Percentiles rank a stretch among this genome's conserved stretches.
Conservation (phyloP, 2,113 vertebrate genomes). For the Phrynocephalus versicolor region DNA sequence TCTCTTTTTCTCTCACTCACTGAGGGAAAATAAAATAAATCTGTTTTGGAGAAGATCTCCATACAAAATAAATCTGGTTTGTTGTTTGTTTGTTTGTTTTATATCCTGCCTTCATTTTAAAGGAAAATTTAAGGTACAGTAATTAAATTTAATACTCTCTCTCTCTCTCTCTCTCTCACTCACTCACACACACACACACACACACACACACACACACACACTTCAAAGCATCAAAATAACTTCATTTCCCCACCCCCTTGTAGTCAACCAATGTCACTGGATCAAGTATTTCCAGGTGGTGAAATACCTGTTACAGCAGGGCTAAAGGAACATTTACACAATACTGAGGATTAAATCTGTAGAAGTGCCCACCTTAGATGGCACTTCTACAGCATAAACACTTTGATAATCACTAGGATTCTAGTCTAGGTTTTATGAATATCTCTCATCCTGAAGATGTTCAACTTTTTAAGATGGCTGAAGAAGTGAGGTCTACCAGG, state of each 20-base stretch:
- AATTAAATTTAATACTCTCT: not conserved
- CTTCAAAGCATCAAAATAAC: not conserved
- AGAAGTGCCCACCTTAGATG: not conserved
- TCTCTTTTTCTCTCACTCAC: too few species aligned
- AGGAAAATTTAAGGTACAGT: not conserved
- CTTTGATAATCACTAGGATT: not conserved
- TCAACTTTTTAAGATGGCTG: not conserved
- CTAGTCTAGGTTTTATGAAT: not conserved
- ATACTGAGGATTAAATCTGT: not conserved
- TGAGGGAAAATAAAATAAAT: not conserved
- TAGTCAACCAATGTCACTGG: not conserved
- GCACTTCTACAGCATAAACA: not conserved
- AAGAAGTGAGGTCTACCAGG: not conserved
- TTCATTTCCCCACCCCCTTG: not conserved
- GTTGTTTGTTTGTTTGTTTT: not conserved
- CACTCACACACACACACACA: not conserved
- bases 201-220: not conserved
- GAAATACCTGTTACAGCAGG: not conserved
- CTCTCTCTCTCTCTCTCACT: too few species aligned
- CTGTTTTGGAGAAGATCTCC: too few species aligned
- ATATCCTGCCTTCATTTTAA: not conserved
- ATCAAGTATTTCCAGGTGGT: not conserved
- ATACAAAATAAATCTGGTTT: not conserved
- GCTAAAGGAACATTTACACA: not conserved
- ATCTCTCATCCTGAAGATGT: not conserved